Conservation (phyloP, 2,113 vertebrate species). For the Pedionomus torquatus region DNA sequence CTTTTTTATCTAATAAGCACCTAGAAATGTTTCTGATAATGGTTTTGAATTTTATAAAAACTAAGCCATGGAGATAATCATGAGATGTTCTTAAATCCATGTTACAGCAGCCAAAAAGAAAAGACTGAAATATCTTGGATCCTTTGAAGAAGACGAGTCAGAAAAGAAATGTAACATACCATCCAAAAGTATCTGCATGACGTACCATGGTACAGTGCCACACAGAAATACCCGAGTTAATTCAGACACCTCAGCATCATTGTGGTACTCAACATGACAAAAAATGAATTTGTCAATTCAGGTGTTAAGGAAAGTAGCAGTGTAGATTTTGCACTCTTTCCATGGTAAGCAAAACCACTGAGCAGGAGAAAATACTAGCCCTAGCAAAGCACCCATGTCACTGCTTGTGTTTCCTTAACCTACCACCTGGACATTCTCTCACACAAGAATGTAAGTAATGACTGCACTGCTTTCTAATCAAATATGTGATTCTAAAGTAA, state of each 20-base stretch:
- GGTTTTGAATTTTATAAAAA: background rate
- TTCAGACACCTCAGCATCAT: background rate
- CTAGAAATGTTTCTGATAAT: background rate
- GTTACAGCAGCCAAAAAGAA: background rate
- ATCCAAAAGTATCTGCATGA: background rate
- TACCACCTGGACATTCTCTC: background rate
- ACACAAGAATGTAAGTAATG: background rate
- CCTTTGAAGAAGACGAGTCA: background rate
- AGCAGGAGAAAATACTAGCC: background rate
- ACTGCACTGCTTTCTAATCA: background rate
- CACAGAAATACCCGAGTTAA: background rate
- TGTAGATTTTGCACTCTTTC: background rate
- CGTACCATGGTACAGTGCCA: background rate
- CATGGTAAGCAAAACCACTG: background rate
- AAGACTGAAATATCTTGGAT: background rate
- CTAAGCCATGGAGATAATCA: background rate
- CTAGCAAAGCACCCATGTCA: background rate
- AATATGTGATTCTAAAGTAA: background rate
- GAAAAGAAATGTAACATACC: background rate
- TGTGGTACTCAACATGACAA: background rate
- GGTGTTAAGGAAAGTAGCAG: background rate
- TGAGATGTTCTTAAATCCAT: background rate
- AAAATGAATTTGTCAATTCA: background rate
- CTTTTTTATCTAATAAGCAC: background rate
- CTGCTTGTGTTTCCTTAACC: background rate